A percentile compares a stretch with the other conserved stretches of the same genome.
Conservation (phyloP, 2,113 vertebrate genomes). For the Cochlearius cochlearius region DNA sequence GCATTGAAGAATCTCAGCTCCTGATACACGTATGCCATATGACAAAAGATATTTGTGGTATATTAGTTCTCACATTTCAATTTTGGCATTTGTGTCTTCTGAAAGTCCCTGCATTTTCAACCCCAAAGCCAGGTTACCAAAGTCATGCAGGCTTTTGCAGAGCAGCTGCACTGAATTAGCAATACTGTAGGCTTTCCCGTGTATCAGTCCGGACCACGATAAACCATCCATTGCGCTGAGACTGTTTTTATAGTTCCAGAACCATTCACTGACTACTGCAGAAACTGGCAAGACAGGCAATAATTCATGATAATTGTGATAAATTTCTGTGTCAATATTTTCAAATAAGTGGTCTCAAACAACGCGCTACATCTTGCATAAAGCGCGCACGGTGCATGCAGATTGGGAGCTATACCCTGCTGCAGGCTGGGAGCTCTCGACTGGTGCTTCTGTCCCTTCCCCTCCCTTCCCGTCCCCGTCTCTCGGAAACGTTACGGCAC, state of each 20-base stretch:
- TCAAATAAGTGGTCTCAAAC: neutral
- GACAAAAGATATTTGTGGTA: neutral
- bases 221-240: neutral
- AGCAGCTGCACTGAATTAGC: neutral
- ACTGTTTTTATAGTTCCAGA: neutral
- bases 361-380: neutral
- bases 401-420: neutral
- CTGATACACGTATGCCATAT: neutral
- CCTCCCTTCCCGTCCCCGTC: neutral
- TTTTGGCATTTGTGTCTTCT: neutral
- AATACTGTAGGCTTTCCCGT: neutral
- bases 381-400: neutral
- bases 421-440: fast-evolving
- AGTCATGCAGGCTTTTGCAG: neutral
- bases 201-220: neutral
- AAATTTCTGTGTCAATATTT: neutral
- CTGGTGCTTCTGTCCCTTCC: neutral
- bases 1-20: neutral
- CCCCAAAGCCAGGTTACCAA: neutral
- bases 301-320: conserved; percentile 10
- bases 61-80: neutral
- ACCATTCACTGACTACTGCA: neutral
- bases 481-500: neutral
- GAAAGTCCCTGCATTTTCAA: neutral
- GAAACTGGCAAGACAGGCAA: neutral